Percentiles rank a stretch among this genome's conserved stretches.
phyloP scores from a whole-genome alignment of 2,113 vertebrate species.

The Cranoglanis bouderius region DNA sequence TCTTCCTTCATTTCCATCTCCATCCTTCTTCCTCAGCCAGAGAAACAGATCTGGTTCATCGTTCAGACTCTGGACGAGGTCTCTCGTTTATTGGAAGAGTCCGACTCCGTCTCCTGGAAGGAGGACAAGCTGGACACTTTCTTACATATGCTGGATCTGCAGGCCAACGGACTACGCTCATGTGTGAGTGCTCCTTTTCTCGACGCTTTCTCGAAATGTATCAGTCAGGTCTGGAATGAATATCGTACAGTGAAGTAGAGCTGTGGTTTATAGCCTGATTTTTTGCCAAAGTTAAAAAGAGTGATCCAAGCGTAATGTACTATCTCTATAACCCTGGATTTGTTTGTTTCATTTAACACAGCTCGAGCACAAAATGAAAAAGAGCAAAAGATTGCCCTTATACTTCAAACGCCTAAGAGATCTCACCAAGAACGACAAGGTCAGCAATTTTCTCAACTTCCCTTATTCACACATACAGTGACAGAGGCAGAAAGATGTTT shows the following conservation, averaged over 20 bases:
- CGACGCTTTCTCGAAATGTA: neutral
- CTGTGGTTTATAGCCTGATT: neutral
- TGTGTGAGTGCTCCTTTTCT: constrained; percentile 60
- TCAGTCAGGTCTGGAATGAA: neutral
- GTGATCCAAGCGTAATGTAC: neutral
- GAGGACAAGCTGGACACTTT: constrained; percentile 56
- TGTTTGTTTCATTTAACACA: constrained; percentile 26
- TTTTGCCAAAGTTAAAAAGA: neutral
- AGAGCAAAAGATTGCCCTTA: constrained; percentile 55
- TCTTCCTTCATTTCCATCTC: neutral
- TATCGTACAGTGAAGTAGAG: neutral
- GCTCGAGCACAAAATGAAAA: constrained; percentile 5
- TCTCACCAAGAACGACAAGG: constrained; percentile 25
- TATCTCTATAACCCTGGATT: neutral
- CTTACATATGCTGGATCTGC: constrained; percentile 49
- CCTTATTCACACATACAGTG: constrained; percentile 30
- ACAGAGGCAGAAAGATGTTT: neutral
- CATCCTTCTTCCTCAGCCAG: constrained; percentile 52
- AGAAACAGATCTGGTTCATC: constrained; percentile 58
- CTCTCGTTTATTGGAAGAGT: constrained; percentile 52
- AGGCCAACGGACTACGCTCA: constrained; percentile 52
- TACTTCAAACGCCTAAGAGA: constrained; percentile 62
- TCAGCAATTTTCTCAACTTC: neutral
- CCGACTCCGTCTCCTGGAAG: constrained; percentile 61
- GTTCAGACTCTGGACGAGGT: constrained; percentile 59